These are phyloP conservation scores for Rattus norvegicus DNA, from an alignment of 2,113 vertebrate species.

Conservation along the genomic window GRCr8 NC_086028.1:10043001-10043500, in stretches of 20 bases:
- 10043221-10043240: background rate
- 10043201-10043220: background rate
- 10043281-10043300: background rate
- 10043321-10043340: no score
- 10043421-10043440: background rate
- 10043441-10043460: background rate
- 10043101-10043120: background rate
- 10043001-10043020: background rate
- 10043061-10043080: background rate
- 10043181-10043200: background rate
- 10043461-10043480: no score
- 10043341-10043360: background rate
- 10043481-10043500: background rate
- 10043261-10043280: fast-evolving
- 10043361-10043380: background rate
- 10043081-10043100: background rate
- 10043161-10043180: background rate
- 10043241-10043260: background rate
- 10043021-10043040: background rate
- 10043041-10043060: no score
- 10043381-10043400: background rate
- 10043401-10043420: background rate
- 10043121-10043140: background rate
- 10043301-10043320: background rate
- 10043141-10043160: background rate